Evolutionary conservation across 2,797 vertebrate species (phyloP), one percentile per base, ranked within the genome.

Genomic region (Arnoldichthys spilopterus): DNA sequence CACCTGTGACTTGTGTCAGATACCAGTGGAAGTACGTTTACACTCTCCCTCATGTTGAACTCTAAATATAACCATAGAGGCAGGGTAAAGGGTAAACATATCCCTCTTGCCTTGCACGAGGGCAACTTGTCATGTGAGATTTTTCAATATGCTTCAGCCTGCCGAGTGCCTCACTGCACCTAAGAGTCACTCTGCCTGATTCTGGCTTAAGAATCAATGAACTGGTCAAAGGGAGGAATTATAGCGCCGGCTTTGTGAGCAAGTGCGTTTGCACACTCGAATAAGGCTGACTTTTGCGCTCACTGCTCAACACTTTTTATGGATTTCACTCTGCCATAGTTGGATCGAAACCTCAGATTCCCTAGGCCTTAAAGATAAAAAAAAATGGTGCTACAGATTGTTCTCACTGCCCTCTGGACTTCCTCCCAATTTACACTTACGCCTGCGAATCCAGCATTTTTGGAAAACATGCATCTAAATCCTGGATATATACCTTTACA

Each of bases 41-140:
- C 66, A 51, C 73, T 79, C 80, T 84, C 81, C 62, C 69, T 73
- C 79, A 77, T 83, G 79, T 77, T 78, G 83, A 84, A 82, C 83
- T 87, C 82, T 86, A 87, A 85, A 88, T 80, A 86, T 85, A 89
- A 85, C 83, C 63, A 69, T 64, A 63, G 80, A 83, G 53, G 72
- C 81, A 87, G 86, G 72, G 73, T 76, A 85, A 79, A 79, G 79
- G 43, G 86, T 87, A 86, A 87, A 84, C 84, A 82, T 80, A 84
- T 74, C 81, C 83, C 83, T 82, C 79, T 77, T 75, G 74, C 61
- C 40, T 80, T 78, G 72, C 80, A 69, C 45, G 72, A 84, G 74
- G 78, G 72, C 59, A 79, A 74, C 80, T 85, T 80, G 84, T 85
- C 85, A 85, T 82, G 78, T 85, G 82, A 81, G 80, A 58, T 76